phyloP scores from a whole-genome alignment of 2,888 invertebrate species.

The Podabrus alpinus region DNA sequence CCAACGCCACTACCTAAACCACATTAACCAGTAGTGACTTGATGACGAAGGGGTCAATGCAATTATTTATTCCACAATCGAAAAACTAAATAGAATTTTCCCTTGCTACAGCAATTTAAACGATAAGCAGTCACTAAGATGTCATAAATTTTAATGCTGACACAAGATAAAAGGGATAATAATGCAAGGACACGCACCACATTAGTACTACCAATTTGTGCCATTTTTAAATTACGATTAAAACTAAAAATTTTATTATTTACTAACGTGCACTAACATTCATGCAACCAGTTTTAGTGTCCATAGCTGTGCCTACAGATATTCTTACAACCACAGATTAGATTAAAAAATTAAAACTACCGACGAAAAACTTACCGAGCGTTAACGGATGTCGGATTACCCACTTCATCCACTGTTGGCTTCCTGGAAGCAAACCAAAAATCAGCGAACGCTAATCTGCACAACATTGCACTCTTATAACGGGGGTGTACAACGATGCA shows the following conservation, averaged over 20 bases:
- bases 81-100: conserved; percentile 8
- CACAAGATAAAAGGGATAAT: conserved; percentile 13
- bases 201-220: background rate
- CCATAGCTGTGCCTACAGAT: background rate
- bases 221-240: background rate
- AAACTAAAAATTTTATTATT: background rate
- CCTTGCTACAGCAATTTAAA: conserved; percentile 3
- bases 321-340: background rate
- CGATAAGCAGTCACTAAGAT: background rate
- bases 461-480: conserved; percentile 38
- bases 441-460: conserved; percentile 49
- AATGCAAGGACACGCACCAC: conserved; percentile 22
- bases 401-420: conserved; percentile 84
- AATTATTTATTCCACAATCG: conserved; percentile 13
- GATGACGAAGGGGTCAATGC: conserved; percentile 8
- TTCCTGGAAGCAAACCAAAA: conserved; percentile 72
- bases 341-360: conserved; percentile 2
- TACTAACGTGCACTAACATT: background rate
- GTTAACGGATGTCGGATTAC: conserved; percentile 82
- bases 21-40: conserved; percentile 41
- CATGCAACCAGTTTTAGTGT: background rate
- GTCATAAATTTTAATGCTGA: conserved; percentile 17
- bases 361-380: conserved; percentile 73
- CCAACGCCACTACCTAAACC: conserved; percentile 35
- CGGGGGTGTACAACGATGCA: conserved; percentile 23